phyloP scores from a whole-genome alignment of 1,140 invertebrate species.

The Drosophila miranda region DNA sequence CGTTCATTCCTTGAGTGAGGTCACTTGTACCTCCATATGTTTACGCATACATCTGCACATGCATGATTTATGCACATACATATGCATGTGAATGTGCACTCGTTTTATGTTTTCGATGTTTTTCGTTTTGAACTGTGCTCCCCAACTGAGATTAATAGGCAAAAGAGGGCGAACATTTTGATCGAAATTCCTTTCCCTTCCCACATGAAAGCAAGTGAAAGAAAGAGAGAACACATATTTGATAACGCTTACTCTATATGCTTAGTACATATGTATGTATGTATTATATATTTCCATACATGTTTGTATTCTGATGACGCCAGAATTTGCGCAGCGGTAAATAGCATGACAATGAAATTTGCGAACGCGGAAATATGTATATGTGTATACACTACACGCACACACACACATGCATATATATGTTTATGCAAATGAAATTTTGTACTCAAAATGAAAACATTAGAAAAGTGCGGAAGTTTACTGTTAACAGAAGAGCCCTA shows the following conservation, averaged over 20 bases:
- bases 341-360: constrained; percentile 36
- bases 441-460: constrained; percentile 6
- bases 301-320: background rate
- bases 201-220: constrained; percentile 3
- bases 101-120: background rate
- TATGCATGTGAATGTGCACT: background rate
- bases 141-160: constrained; percentile 9
- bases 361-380: constrained; percentile 31
- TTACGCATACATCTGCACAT: constrained; percentile 2
- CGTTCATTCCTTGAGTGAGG: constrained; percentile 29
- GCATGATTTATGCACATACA: background rate
- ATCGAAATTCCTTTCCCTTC: background rate
- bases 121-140: constrained; percentile 19
- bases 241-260: background rate
- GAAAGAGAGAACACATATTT: background rate
- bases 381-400: no score
- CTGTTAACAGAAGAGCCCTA: constrained; percentile 3
- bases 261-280: background rate
- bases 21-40: constrained; percentile 22
- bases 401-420: no score
- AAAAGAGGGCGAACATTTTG: no score
- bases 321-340: constrained; percentile 45
- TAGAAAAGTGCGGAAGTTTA: constrained; percentile 25
- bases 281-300: no score
- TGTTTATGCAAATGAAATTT: no score